Conservation (phyloP, 2,888 invertebrate species). For the Leptinotarsa tumamoca region DNA sequence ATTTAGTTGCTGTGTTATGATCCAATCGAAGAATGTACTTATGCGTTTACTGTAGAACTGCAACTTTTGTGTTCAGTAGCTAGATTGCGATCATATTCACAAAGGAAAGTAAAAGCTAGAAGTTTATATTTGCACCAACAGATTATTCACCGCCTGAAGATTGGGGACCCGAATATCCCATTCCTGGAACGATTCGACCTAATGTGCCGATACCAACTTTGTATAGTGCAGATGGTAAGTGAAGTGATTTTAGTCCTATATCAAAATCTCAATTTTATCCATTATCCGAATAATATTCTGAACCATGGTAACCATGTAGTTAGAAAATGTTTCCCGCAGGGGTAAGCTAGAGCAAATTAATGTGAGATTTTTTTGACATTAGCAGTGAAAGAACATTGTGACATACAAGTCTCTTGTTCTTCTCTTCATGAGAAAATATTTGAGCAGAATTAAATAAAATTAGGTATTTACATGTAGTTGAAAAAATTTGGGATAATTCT, state of each 20-base stretch:
- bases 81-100: slow-evolving; percentile 29
- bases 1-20: not conserved
- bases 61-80: slow-evolving; percentile 28
- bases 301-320: too few relatives aligned
- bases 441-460: too few relatives aligned
- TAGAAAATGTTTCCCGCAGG: too few relatives aligned
- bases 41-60: slow-evolving; percentile 16
- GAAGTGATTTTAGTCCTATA: too few relatives aligned
- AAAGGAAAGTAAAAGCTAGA: slow-evolving; percentile 36
- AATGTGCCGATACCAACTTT: slow-evolving; percentile 85
- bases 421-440: too few relatives aligned
- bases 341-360: too few relatives aligned
- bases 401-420: too few relatives aligned
- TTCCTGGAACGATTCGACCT: slow-evolving; percentile 68
- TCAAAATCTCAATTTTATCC: not conserved
- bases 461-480: too few relatives aligned
- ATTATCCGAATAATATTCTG: not conserved
- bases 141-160: slow-evolving; percentile 70
- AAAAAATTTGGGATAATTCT: too few relatives aligned
- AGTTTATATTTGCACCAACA: slow-evolving; percentile 57
- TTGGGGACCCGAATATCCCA: slow-evolving; percentile 75
- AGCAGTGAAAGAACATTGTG: too few relatives aligned
- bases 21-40: not conserved
- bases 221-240: slow-evolving; percentile 79
- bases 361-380: too few relatives aligned